Base-by-base conservation (phyloP, 2,888 invertebrate genomes). In the Drosophila anceps region DNA sequence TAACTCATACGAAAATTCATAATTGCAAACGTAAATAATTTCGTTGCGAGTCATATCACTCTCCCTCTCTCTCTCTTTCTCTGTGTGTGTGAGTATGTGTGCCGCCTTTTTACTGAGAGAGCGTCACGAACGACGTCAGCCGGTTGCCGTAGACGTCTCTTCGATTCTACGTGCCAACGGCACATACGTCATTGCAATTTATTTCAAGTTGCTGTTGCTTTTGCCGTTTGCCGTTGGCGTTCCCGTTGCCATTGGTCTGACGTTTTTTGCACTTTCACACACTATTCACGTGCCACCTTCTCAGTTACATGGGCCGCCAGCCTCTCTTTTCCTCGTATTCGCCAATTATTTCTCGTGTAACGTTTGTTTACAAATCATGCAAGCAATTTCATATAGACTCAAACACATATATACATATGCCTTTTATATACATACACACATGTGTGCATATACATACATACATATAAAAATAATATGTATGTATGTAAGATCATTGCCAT, bases 231-330 rank as follows among this genome's bases (percentile, higher is more conserved):
- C 41, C 18, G 9, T 41, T 65, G 46, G 27, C 53, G 12, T 54
- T 54, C 33, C 57, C 62, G 18, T 74, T 66, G 71, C 61, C 68
- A 69, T 73, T 69, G 64, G 46, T 57, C 31, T 50, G 66, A 67
- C 84, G 88, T 84, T 88, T 84, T 86, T 84, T 84, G 88, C 84
- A 84, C 84, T 84, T 84, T 84, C 87, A 84, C 88, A 84, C 84
- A 88, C 77, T 70, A 88, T 84, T 86, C 84, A 86, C 84, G 84
- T 82, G 89, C 80, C 57, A 59, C 58, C 66, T 44, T 76, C 69
- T 63, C 53, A 64, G 58, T 72, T 83, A 71, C 75, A 81, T 20
- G 33, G 59, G 39, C 41, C n/a, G 41, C 37, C n/a, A 51, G 43
- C 20, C 60, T 43, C 37, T 43, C 61, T 46, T 60, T 33, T 62